Conservation (phyloP, 2,797 vertebrate genomes). For the Sebastes umbrosus region DNA sequence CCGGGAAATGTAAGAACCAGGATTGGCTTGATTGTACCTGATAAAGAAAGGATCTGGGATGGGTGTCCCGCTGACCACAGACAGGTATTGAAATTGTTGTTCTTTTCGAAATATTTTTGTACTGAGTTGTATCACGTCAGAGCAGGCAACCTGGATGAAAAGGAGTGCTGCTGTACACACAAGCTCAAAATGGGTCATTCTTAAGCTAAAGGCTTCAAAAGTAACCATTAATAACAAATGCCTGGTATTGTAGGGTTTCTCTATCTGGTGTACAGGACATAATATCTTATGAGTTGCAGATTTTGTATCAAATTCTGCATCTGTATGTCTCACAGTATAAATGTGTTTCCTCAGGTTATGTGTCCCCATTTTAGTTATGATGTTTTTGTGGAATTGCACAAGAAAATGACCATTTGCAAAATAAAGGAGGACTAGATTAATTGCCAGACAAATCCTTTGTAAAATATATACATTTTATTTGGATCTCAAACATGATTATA, state of each 20-base stretch:
- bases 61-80: neutral
- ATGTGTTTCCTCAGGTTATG: neutral
- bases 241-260: neutral
- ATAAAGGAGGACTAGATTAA: neutral
- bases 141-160: neutral
- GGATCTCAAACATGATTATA: neutral
- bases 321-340: neutral
- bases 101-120: neutral
- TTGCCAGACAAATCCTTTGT: neutral
- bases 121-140: neutral
- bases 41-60: too few relatives aligned
- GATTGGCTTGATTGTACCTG: neutral
- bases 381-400: neutral
- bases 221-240: neutral
- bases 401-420: neutral
- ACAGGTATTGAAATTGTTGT: neutral
- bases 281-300: neutral
- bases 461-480: neutral
- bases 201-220: neutral
- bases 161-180: neutral
- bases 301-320: neutral
- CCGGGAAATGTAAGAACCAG: rapidly evolving
- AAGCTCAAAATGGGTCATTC: neutral
- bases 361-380: neutral
- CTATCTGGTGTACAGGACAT: neutral